Evolutionary conservation across 2,113 vertebrate genomes (phyloP).

Genomic region (Peromyscus maniculatus): DNA sequence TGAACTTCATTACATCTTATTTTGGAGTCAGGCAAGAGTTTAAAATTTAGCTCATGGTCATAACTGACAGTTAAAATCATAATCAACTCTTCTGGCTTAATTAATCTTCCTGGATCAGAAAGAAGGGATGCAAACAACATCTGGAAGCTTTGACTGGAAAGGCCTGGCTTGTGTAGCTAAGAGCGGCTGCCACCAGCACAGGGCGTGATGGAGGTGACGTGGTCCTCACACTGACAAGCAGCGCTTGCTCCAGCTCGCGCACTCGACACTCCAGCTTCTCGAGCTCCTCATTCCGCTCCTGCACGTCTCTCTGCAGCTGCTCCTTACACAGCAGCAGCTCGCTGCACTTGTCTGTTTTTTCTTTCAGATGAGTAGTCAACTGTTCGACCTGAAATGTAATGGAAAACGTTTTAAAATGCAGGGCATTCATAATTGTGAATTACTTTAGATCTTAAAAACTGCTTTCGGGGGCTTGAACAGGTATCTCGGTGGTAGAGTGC

Average conservation of each 20-base stretch:
- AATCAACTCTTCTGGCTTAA: slow-evolving; percentile 40
- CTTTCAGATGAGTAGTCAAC: slow-evolving; percentile 94
- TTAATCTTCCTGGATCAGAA: slow-evolving; percentile 12
- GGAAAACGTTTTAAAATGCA: not conserved
- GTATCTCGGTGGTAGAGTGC: not conserved
- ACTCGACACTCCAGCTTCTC: slow-evolving; percentile 94
- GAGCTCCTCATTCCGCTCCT: slow-evolving; percentile 96
- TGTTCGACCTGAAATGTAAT: slow-evolving; percentile 91
- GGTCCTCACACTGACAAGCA: slow-evolving; percentile 88
- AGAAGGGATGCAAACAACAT: not conserved
- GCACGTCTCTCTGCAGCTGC: slow-evolving; percentile 94
- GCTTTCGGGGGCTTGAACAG: not conserved
- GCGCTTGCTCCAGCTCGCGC: slow-evolving; percentile 95
- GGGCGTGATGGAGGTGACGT: not conserved
- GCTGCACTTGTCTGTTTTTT: slow-evolving; percentile 98
- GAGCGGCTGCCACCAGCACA: slow-evolving; percentile 2
- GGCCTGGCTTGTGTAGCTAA: not conserved
- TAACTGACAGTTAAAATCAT: not conserved
- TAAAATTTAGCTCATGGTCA: slow-evolving; percentile 21
- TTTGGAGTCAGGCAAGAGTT: not conserved
- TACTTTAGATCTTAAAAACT: not conserved
- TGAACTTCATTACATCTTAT: slow-evolving; percentile 3
- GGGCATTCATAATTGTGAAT: not conserved
- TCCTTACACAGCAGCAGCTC: slow-evolving; percentile 95
- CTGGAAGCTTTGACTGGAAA: slow-evolving; percentile 42